These are phyloP conservation scores for Ctenoplectra terminalis DNA, from an alignment of 1,140 invertebrate genomes.

Conservation along the genomic window DNA sequence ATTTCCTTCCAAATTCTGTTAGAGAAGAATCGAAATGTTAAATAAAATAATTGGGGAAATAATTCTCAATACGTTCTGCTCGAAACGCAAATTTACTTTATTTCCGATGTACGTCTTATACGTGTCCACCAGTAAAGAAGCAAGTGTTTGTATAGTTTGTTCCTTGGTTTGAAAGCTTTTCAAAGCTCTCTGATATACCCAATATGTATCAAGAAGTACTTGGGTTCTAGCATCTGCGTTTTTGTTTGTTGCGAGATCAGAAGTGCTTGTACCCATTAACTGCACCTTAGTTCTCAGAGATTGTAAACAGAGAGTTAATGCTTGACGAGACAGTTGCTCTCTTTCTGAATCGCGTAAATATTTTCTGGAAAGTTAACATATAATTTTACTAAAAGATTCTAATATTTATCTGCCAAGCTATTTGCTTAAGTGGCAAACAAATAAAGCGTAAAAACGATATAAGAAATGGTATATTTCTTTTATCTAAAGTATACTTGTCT, in stretches of 20 bases:
- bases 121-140: slow-evolving; percentile 85
- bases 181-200: slow-evolving; percentile 85
- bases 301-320: slow-evolving; percentile 87
- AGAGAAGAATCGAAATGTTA: background rate
- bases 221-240: slow-evolving; percentile 72
- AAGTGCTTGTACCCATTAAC: slow-evolving; percentile 68
- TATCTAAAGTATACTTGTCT: slow-evolving; percentile 86
- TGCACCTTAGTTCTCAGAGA: slow-evolving; percentile 83
- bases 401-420: background rate
- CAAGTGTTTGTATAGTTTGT: slow-evolving; percentile 80
- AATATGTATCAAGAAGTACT: slow-evolving; percentile 86
- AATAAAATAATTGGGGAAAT: background rate
- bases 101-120: slow-evolving; percentile 84
- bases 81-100: slow-evolving; percentile 72
- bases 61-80: background rate
- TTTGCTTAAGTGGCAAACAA: no score
- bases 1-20: slow-evolving; percentile 75
- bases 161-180: slow-evolving; percentile 85
- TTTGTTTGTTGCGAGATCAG: slow-evolving; percentile 54
- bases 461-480: background rate
- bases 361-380: slow-evolving; percentile 82
- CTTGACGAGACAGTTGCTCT: slow-evolving; percentile 89
- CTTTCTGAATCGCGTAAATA: slow-evolving; percentile 92
- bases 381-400: background rate
- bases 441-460: background rate